Evolutionary conservation across 2,888 invertebrate genomes (phyloP), one percentile per base, ranked within the genome.

Genomic region (Lymantria monacha): DNA sequence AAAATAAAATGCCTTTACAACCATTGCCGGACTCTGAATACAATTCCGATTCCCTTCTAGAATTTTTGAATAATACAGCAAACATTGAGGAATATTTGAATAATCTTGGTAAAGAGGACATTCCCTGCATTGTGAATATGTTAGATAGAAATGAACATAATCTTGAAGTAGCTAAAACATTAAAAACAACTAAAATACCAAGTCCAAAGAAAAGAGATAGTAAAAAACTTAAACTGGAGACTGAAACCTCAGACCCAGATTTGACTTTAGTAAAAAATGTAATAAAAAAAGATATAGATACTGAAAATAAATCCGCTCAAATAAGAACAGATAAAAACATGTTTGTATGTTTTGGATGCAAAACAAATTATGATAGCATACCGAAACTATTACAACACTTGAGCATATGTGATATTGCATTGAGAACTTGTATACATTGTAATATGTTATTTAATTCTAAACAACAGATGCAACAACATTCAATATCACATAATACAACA

Each of bases 1-100:
- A 87, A 67, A 68, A 65, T 1, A 90, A 87, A 75, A 76, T 75
- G 9, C 72, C 76, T 3, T 68, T 90, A n/a, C 88, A 88, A 56
- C 90, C 90, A 0, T 62, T 90, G 38, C 89, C 90, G 0, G 89
- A 89, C 63, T 89, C 87, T 0, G 90, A 91, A 73, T 91, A 90
- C 59, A 91, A 90, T 50, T 90, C 90, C 0, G 91, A 91, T 66
- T 90, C 91, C 8, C 77, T 91, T 7, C 49, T 91, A 44, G 91
- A 92, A 59, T 91, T 92, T 63, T 59, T 91, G 30, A 91, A 91
- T 56, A 91, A 86, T 52, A 90, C 88, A 36, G 87, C 83, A 1
- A 90, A 91, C 51, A 89, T 90, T 9, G 87, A 89, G 51, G 86
- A 90, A 59, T 89, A 90, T 57, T 66, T 89, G 44, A 85, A 86